Evolutionary conservation across 2,113 vertebrate species (phyloP).

Genomic region (Clarias gariepinus): DNA sequence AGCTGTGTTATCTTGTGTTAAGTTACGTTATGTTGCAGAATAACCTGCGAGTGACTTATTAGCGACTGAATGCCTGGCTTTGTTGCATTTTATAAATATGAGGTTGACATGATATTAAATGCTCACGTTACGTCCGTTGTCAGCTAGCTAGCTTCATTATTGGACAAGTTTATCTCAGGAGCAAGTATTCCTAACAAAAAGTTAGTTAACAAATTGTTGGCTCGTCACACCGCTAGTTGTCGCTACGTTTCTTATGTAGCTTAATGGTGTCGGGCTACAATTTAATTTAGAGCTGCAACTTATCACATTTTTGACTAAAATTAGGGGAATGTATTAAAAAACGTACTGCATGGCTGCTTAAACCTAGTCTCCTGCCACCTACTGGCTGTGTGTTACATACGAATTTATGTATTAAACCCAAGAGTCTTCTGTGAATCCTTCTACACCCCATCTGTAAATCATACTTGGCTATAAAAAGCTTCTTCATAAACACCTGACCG

Average conservation of each 20-base stretch:
- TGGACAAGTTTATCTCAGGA: background rate
- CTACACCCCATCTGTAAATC: background rate
- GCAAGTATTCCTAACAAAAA: background rate
- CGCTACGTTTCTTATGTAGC: background rate
- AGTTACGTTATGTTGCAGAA: too few relatives aligned
- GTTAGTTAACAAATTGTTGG: background rate
- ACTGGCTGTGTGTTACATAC: background rate
- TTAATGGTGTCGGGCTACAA: background rate
- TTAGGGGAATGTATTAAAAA: background rate
- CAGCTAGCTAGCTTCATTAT: background rate
- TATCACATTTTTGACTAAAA: background rate
- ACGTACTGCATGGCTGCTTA: background rate
- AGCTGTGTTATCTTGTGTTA: background rate
- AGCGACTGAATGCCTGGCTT: background rate
- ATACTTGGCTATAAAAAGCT: background rate
- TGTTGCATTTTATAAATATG: background rate
- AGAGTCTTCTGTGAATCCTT: background rate
- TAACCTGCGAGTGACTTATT: background rate
- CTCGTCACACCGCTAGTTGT: too few relatives aligned
- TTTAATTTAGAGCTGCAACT: background rate
- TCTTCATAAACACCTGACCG: background rate
- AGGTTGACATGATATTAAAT: background rate
- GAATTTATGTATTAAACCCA: background rate
- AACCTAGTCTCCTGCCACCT: background rate
- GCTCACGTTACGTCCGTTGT: background rate